These are phyloP conservation scores for Lutjanus campechanus DNA, from an alignment of 2,797 vertebrate species.

Conservation along the genomic window DNA sequence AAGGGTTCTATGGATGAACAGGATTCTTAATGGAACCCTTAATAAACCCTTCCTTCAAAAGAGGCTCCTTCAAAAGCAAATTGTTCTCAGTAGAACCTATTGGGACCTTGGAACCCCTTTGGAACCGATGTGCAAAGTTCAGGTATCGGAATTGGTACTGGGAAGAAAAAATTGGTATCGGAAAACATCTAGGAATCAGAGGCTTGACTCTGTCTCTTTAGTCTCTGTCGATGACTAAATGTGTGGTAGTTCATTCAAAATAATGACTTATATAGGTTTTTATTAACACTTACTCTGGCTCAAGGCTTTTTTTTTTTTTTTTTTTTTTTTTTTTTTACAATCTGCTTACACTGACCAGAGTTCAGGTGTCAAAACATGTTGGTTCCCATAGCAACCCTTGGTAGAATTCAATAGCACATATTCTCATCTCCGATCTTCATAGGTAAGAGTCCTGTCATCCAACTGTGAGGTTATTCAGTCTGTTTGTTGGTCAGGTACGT, in stretches of 20 bases:
- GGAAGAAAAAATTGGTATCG: too few species aligned
- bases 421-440: conserved; percentile 64
- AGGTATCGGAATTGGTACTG: too few species aligned
- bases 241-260: conserved; percentile 23
- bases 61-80: too few species aligned
- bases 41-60: too few species aligned
- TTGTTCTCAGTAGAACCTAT: too few species aligned
- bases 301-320: conserved; percentile 6
- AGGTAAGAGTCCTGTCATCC: conserved; percentile 47
- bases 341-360: conserved; percentile 39
- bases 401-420: conserved; percentile 62
- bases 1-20: too few species aligned
- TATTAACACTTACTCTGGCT: conserved; percentile 24
- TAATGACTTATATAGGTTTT: conserved; percentile 6
- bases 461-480: conserved; percentile 48
- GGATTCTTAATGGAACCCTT: too few species aligned
- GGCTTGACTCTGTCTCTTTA: background rate
- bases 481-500: conserved; percentile 1
- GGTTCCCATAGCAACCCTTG: conserved; percentile 71
- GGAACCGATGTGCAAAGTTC: too few species aligned
- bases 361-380: conserved; percentile 62
- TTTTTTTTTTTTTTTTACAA: conserved; percentile 5
- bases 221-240: background rate
- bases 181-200: background rate
- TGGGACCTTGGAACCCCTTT: too few species aligned